phyloP scores from a whole-genome alignment of 1,140 invertebrate species.

The Philopotamus ludificatus region DNA sequence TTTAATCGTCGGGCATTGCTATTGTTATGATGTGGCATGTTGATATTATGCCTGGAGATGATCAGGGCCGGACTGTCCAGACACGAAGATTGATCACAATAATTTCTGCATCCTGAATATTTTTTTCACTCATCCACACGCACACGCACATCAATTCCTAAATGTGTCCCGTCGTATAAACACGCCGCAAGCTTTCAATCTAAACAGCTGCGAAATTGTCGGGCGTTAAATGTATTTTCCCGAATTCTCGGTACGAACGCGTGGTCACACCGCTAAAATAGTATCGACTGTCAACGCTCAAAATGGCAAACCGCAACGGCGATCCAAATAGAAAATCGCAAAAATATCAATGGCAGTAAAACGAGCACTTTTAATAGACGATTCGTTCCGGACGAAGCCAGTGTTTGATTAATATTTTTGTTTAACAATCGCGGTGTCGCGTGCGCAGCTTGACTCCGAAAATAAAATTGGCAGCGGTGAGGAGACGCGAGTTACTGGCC shows the following conservation, averaged over 20 bases:
- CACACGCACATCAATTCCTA: too few relatives aligned
- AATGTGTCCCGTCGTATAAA: slow-evolving; percentile 39
- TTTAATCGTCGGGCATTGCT: too few relatives aligned
- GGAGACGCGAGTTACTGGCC: slow-evolving; percentile 20
- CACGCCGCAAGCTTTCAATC: slow-evolving; percentile 32
- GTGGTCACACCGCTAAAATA: slow-evolving; percentile 38
- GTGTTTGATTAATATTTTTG: too few relatives aligned
- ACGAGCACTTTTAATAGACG: slow-evolving; percentile 3
- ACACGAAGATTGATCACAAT: too few relatives aligned
- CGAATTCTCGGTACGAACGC: slow-evolving; percentile 27
- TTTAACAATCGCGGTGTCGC: slow-evolving; percentile 6
- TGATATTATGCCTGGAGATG: too few relatives aligned
- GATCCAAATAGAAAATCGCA: too few relatives aligned
- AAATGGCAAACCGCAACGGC: too few relatives aligned
- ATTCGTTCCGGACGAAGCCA: not conserved
- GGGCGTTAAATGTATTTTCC: slow-evolving; percentile 31
- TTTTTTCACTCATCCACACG: too few relatives aligned
- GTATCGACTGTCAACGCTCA: slow-evolving; percentile 18
- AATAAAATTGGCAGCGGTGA: slow-evolving; percentile 28
- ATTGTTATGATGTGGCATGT: too few relatives aligned
- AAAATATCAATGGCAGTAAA: not conserved
- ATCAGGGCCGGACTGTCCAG: too few relatives aligned
- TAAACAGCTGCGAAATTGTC: slow-evolving; percentile 35
- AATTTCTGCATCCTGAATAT: too few relatives aligned
- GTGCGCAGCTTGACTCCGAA: slow-evolving; percentile 21